Evolutionary conservation across 2,888 invertebrate genomes (phyloP).

Genomic region (Pherbina coryleti): DNA sequence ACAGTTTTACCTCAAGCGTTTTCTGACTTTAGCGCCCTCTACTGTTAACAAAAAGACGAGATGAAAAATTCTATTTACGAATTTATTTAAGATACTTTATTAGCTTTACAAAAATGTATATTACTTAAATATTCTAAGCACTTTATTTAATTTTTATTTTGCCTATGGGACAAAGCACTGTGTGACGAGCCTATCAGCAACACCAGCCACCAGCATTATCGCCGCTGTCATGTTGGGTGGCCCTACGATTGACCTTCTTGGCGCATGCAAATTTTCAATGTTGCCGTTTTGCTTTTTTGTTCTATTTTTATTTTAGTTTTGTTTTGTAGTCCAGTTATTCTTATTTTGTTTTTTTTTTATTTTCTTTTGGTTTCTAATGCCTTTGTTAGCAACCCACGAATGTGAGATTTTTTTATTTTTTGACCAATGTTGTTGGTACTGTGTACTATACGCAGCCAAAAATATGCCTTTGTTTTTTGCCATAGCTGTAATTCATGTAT

Average conservation of each 20-base stretch:
- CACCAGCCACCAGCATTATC: conserved; percentile 9
- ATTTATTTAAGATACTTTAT: no score
- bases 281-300: conserved; percentile 22
- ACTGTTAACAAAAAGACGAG: no score
- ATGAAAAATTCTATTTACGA: no score
- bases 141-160: no score
- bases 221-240: no score
- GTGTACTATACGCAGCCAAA: no score
- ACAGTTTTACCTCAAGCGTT: no score
- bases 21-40: no score
- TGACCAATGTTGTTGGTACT: not conserved
- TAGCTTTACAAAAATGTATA: no score
- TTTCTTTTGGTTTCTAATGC: not conserved
- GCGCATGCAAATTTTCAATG: conserved; percentile 17
- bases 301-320: conserved; percentile 28
- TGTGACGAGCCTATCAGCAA: not conserved
- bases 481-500: conserved; percentile 59
- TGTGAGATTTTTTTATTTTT: not conserved
- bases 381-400: not conserved
- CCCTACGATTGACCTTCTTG: conserved; percentile 7
- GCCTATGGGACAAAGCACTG: no score
- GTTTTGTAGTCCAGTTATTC: not conserved
- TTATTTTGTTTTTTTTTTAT: not conserved
- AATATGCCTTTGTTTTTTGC: conserved; percentile 56
- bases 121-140: no score